Conservation (phyloP, 2,797 vertebrate species). For the Melopsittacus undulatus region DNA sequence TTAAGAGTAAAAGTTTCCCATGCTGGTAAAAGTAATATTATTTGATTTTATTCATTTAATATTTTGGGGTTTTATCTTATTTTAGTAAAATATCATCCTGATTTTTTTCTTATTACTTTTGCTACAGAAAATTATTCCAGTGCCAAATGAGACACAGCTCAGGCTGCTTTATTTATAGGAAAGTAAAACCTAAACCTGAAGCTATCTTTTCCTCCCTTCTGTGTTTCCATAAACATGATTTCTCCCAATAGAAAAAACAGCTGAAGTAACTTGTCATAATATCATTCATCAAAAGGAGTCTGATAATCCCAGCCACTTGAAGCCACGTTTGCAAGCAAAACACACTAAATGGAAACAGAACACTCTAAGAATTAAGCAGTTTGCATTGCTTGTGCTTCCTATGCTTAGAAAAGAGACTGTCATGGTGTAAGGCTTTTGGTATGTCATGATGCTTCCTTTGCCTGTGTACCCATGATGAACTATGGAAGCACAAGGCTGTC, state of each 20-base stretch:
- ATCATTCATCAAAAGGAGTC: conserved; percentile 42
- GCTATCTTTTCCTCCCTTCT: conserved; percentile 11
- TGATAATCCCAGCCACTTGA: conserved; percentile 52
- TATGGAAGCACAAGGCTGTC: neutral
- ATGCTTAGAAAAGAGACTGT: neutral
- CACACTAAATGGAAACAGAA: conserved; percentile 51
- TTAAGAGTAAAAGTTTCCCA: conserved; percentile 34
- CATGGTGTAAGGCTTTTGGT: neutral
- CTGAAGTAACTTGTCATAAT: conserved; percentile 55
- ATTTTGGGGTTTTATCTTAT: conserved; percentile 1
- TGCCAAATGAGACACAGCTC: neutral
- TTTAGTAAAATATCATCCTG: neutral
- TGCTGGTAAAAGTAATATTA: conserved; percentile 21
- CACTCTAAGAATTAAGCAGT: neutral
- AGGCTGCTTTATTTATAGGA: conserved; percentile 45
- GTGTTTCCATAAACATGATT: conserved; percentile 59
- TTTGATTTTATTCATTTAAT: conserved; percentile 10
- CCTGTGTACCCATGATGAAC: neutral
- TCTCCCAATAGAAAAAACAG: conserved; percentile 43
- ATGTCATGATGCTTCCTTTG: neutral
- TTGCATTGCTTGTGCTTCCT: neutral
- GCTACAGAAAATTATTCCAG: neutral
- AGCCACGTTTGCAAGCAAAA: conserved; percentile 49
- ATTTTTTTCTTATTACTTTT: conserved; percentile 13
- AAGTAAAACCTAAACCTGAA: conserved; percentile 54